A percentile compares a stretch with the other conserved stretches of the same genome.
Evolutionary conservation across 2,888 invertebrate genomes (phyloP).

Genomic region (Napeogenes inachia): DNA sequence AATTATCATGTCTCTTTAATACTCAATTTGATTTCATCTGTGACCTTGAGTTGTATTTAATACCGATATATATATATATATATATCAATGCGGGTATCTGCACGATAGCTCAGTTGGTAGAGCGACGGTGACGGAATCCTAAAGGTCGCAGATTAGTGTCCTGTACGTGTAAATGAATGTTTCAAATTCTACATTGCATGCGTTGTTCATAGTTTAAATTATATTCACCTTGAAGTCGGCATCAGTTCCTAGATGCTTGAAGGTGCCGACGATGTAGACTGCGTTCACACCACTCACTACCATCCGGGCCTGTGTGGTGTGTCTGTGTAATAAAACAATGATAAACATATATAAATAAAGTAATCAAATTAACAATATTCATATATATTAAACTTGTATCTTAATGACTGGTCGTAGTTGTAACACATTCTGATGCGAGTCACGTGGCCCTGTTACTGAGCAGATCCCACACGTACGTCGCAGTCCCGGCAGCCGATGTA

Average conservation of each 20-base stretch:
- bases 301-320: constrained; percentile 88
- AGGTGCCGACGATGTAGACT: constrained; percentile 88
- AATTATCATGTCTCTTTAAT: too few species aligned
- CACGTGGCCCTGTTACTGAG: constrained; percentile 56
- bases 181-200: not conserved
- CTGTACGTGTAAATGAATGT: too few species aligned
- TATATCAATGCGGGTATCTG: too few species aligned
- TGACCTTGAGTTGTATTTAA: too few species aligned
- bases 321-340: constrained; percentile 58
- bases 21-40: too few species aligned
- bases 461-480: constrained; percentile 65
- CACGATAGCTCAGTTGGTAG: too few species aligned
- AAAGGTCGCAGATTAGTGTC: too few species aligned
- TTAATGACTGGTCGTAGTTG: too few species aligned
- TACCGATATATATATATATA: too few species aligned
- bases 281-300: constrained; percentile 86
- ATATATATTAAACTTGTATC: too few species aligned
- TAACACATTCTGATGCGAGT: constrained; percentile 36
- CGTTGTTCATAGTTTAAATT: not conserved
- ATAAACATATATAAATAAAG: not conserved
- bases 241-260: constrained; percentile 82
- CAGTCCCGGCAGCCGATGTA: constrained; percentile 65
- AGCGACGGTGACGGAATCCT: too few species aligned
- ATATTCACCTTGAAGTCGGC: constrained; percentile 85
- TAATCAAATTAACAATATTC: too few species aligned